Evolutionary conservation across 2,888 invertebrate species (phyloP).

Genomic region (Apotomis turbidana): DNA sequence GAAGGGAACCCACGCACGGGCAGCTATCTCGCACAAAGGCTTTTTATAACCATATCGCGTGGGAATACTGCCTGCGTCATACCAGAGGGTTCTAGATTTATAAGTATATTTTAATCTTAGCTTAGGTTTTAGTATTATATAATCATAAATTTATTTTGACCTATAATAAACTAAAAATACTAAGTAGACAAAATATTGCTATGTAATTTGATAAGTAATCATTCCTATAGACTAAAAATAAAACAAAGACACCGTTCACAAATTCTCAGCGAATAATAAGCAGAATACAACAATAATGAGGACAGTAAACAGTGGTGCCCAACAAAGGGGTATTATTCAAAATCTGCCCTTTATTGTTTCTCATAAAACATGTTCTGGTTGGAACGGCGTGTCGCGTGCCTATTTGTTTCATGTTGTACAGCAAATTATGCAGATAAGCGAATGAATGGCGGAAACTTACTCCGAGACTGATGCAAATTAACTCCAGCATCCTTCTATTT

Average conservation of each 20-base stretch:
- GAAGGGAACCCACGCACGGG: too few species aligned
- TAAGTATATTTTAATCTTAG: too few species aligned
- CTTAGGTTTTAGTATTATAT: too few species aligned
- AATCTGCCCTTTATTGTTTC: slow-evolving; percentile 77
- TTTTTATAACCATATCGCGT: too few species aligned
- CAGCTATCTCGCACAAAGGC: too few species aligned
- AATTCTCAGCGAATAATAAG: slow-evolving; percentile 51
- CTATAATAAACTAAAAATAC: too few species aligned
- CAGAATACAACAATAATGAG: slow-evolving; percentile 62
- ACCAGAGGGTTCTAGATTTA: too few species aligned
- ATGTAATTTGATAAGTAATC: slow-evolving; percentile 1
- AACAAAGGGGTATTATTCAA: slow-evolving; percentile 76
- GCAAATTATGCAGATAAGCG: slow-evolving; percentile 80
- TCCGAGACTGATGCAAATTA: slow-evolving; percentile 77
- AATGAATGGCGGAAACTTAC: slow-evolving; percentile 78
- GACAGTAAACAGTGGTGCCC: slow-evolving; percentile 62
- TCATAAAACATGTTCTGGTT: slow-evolving; percentile 75
- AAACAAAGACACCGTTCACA: slow-evolving; percentile 28
- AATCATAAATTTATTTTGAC: too few species aligned
- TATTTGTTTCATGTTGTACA: slow-evolving; percentile 77
- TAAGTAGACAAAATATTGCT: background rate
- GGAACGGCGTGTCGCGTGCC: slow-evolving; percentile 71
- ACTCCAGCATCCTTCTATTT: slow-evolving; percentile 69
- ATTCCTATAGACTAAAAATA: slow-evolving; percentile 21
- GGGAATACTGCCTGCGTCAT: too few species aligned